Evolutionary conservation across 2,113 vertebrate species (phyloP), one percentile per base, ranked within the genome.

Genomic region (Tychaedon coryphoeus): DNA sequence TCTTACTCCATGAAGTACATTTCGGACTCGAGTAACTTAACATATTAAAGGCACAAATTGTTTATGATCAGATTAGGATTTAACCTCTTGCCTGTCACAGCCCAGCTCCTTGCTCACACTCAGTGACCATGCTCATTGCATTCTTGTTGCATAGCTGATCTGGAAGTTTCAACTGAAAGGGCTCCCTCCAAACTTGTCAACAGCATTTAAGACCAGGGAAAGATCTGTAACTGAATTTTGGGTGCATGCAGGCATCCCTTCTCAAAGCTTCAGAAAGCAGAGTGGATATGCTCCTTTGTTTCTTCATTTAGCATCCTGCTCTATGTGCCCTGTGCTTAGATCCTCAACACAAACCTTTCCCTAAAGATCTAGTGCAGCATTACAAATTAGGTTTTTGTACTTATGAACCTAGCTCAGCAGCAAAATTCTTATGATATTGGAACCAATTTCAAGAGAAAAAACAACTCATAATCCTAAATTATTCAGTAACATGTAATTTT

Each of bases 91-190:
- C 72, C 38, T 13, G 24, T 29, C 0, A 2, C 62, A 57, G 31
- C 31, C 17, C 62, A 88, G 34, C 13, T 85, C 45, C 38, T 82
- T 36, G 29, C 78, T 72, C 57, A 60, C 43, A 17, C 10, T 69
- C 1, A 1, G 6, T 69, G 42, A 84, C 31, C 7, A 14, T 3
- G 13, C 9, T 45, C 1, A 0, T 6, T 66, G 8, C 36, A 38
- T 40, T 80, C 23, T 47, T 42, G 18, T 26, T 71, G 47, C 28
- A 92, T 2, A 51, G 6, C 3, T 22, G 38, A 79, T 9, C 19
- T 36, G 16, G 34, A 73, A 60, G 24, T 70, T 70, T 69, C 50
- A 83, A 29, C 15, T 69, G 22, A 83, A 79, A 90, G 31, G n/a
- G 26, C n/a, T 84, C 19, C 26, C 48, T 74, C 73, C 43, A 89